A percentile compares a stretch with the other conserved stretches of the same genome.
Evolutionary conservation across 2,888 invertebrate species (phyloP).

Genomic region (Quadriops clusia): DNA sequence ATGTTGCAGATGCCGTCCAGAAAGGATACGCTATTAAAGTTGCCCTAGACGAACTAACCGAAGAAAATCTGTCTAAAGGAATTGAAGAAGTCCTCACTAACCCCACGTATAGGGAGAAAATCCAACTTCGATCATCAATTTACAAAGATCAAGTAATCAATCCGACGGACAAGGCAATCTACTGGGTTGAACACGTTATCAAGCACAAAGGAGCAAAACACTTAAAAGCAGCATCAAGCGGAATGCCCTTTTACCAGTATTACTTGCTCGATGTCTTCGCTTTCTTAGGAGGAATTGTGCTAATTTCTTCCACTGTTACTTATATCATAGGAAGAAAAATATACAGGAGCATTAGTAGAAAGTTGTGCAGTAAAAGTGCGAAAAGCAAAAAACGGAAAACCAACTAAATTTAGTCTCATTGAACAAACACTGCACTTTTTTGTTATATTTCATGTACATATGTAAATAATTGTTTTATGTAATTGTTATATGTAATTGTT

Average conservation of each 20-base stretch:
- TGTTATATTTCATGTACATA: too few relatives aligned
- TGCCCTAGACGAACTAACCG: slow-evolving; percentile 31
- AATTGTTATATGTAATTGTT: too few relatives aligned
- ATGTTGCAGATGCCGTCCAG: slow-evolving; percentile 35
- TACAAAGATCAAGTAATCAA: slow-evolving; percentile 22
- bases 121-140: slow-evolving; percentile 15
- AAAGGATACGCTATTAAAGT: slow-evolving; percentile 35
- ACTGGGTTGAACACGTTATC: slow-evolving; percentile 25
- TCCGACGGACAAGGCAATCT: slow-evolving; percentile 25
- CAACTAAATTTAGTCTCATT: too few relatives aligned
- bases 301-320: too few relatives aligned
- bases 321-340: too few relatives aligned
- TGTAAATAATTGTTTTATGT: too few relatives aligned
- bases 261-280: slow-evolving; percentile 22
- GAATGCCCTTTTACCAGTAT: slow-evolving; percentile 22
- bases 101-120: slow-evolving; percentile 14
- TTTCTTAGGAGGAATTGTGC: slow-evolving; percentile 4
- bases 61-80: slow-evolving; percentile 30
- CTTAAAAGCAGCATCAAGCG: slow-evolving; percentile 18
- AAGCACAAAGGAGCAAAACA: slow-evolving; percentile 21
- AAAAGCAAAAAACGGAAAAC: too few relatives aligned
- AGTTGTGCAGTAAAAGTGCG: too few relatives aligned
- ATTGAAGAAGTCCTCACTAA: slow-evolving; percentile 34
- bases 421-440: too few relatives aligned
- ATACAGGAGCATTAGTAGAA: too few relatives aligned